phyloP scores from a whole-genome alignment of 2,888 invertebrate genomes.

The Dexiosoma caninum region DNA sequence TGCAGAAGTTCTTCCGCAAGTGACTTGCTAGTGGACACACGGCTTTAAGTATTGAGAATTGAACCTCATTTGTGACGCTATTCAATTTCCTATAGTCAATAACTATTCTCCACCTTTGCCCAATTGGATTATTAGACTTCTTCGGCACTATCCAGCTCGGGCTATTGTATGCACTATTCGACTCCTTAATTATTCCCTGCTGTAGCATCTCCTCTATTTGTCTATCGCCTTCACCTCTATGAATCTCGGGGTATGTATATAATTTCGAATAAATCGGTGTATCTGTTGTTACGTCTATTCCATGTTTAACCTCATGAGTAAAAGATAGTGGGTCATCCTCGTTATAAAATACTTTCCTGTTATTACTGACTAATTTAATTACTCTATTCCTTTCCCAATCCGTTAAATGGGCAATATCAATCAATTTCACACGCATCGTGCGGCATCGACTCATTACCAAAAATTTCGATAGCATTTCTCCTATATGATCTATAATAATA shows the following conservation, averaged over 20 bases:
- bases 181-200: no score
- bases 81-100: no score
- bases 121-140: no score
- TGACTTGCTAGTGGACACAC: no score
- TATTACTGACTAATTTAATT: background rate
- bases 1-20: no score
- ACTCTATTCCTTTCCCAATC: background rate
- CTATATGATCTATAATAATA: background rate
- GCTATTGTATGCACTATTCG: no score
- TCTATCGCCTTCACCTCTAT: no score
- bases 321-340: background rate
- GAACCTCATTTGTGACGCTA: no score
- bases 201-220: no score
- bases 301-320: slow-evolving; percentile 8
- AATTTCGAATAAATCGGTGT: background rate
- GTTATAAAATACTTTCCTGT: background rate
- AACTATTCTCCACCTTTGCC: no score
- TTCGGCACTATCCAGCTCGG: no score
- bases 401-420: background rate
- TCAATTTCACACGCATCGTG: background rate
- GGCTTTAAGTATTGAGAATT: no score
- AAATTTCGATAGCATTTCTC: background rate
- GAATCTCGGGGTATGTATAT: background rate
- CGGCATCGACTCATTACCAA: background rate
- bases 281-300: background rate